Evolutionary conservation across 2,797 vertebrate species (phyloP), one percentile per base, ranked within the genome.

Genomic region (Phoxinus dragarum): DNA sequence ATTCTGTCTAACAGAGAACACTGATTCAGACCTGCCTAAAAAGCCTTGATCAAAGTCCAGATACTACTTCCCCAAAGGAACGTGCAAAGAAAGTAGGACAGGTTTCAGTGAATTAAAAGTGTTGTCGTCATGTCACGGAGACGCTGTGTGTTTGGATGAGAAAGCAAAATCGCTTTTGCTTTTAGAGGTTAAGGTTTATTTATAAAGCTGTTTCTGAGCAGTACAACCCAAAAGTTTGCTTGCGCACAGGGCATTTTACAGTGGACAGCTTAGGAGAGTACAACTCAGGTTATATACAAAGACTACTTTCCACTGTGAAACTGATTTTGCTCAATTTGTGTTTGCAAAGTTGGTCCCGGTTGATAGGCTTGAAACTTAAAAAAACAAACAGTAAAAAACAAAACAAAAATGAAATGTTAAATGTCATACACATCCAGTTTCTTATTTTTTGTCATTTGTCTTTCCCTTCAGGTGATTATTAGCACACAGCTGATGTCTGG

Each of bases 401-500:
- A 27, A 27, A 27, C 64, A 59, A 66, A 44, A 49, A 74, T 44
- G 5, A 59, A 72, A 67, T 38, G 34, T n/a, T 16, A 40, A 54
- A 10, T 59, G 4, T 66, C 72, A 73, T 74, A 52, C 4, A 67
- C 9, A 72, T n/a, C n/a, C 17, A 40, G 52, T 85, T 23, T 84
- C 12, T 27, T 34, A 38, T 11, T 75, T 21, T 54, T 21, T 42
- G 9, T 54, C 61, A 61, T 88, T 84, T 90, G 75, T 88, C 86
- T 64, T 81, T 2, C 85, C 17, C 27, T 81, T 17, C 56, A 99
- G 98, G 97, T 99, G 87, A 94, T 97, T 91, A 99, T 99, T 93
- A 96, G 96, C 86, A 99, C 98, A 90, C 97, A 99, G 88, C 95
- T 99, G 36, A 98, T 99, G 97, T 99, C 97, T 23, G 98, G 98